Base-by-base conservation (phyloP, 2,888 invertebrate genomes). In the Polymixis flavicincta region DNA sequence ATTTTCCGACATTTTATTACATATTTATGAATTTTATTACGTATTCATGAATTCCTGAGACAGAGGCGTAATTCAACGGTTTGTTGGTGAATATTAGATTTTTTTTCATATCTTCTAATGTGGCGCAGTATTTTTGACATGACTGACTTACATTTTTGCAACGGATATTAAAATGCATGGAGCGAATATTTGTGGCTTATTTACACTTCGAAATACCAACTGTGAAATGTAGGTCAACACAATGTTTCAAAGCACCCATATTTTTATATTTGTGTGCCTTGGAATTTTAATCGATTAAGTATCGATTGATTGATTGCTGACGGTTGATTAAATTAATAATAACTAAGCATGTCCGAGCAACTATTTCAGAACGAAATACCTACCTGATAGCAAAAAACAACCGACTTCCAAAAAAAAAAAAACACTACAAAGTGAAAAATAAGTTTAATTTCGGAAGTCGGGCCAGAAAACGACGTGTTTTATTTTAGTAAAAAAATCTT, bases 21-120 rank as follows among this genome's bases (percentile, higher is more conserved):
- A 71, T 85, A 86, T 88, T 82, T 88, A 89, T 89, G 88, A 85
- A 86, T 85, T 88, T 89, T 74, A 37, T 37, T 37, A 37, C 37
- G 68, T 88, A 89, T 89, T 89, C 88, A 89, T 89, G 84, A 84
- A 87, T 89, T 87, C 86, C 71, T n/a, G 76, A 80, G 79, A 83
- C 84, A 84, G 84, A 86, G 68, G 85, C 82, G 70, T 86, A 78
- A 85, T 87, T 80, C 73, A 85, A 76, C 77, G 74, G 57, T 60
- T 74, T 78, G 75, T 75, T 76, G 69, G 68, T 69, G 71, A 75
- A 85, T 89, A 89, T 86, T 85, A 81, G 66, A 80, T 77, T 81
- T 89, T 73, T n/a, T 85, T 86, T 74, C 70, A 77, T 77, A 67
- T 72, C 61, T 71, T 79, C 45, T 65, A 52, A 77, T 71, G 66